Conservation (phyloP, 2,113 vertebrate species). For the rabbit (Oryctolagus cuniculus) region DNA sequence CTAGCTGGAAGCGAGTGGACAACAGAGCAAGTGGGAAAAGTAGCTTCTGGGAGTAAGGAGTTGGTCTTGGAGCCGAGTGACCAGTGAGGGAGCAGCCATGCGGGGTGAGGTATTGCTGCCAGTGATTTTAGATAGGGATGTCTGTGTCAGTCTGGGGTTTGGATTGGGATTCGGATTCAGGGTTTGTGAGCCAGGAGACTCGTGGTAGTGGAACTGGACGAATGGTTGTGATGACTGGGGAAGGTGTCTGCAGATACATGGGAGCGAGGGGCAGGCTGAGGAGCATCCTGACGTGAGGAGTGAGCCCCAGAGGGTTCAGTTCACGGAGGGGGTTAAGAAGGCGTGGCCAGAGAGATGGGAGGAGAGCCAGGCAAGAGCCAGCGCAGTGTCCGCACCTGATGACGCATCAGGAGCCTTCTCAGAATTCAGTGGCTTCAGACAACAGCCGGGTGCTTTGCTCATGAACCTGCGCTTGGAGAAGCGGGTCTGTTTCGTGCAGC, state of each 20-base stretch:
- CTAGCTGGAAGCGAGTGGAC: background rate
- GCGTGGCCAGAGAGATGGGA: background rate
- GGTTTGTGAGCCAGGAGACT: background rate
- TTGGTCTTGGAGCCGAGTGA: background rate
- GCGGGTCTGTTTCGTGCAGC: background rate
- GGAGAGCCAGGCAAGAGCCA: background rate
- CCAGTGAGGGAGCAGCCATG: background rate
- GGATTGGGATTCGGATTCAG: background rate
- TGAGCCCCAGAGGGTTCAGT: background rate
- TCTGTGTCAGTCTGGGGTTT: background rate
- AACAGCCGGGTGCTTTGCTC: background rate
- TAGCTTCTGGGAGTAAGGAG: background rate
- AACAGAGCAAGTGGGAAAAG: background rate
- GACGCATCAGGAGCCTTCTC: background rate
- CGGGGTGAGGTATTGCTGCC: background rate
- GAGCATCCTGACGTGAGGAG: accelerated
- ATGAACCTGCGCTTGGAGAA: background rate
- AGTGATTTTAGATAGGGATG: background rate
- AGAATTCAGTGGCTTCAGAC: background rate
- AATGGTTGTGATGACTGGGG: background rate
- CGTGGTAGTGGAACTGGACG: background rate
- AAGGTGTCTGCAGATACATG: background rate
- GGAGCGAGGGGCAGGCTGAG: accelerated
- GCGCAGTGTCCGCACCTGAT: background rate
- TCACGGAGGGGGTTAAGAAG: background rate